Percentiles rank a stretch among this genome's conserved stretches.
Evolutionary conservation across 2,797 vertebrate species (phyloP).

Genomic region (Peromyscus aztecus): DNA sequence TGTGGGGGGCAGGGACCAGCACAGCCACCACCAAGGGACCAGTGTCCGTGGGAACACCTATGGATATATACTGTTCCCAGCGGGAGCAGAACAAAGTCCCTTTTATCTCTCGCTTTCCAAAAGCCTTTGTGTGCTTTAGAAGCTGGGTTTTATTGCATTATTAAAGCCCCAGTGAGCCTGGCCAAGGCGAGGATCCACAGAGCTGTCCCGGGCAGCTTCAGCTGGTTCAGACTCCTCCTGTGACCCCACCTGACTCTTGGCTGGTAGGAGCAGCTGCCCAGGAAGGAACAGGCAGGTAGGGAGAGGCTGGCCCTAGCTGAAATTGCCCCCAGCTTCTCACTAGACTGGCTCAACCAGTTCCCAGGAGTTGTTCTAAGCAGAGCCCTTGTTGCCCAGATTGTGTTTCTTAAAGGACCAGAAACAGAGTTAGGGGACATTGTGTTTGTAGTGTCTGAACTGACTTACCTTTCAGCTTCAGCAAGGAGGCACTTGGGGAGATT

Average conservation of each 20-base stretch:
- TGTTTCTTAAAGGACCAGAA: constrained; percentile 72
- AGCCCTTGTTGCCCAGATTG: constrained; percentile 74
- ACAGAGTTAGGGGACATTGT: background rate
- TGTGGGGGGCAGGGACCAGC: background rate
- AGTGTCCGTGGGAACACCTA: constrained; percentile 81
- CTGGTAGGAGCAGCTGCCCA: constrained; percentile 50
- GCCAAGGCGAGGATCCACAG: constrained; percentile 81
- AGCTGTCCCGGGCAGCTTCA: constrained; percentile 82
- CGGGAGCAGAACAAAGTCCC: constrained; percentile 77
- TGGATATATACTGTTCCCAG: constrained; percentile 36
- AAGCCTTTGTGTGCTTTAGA: constrained; percentile 77
- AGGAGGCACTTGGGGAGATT: background rate
- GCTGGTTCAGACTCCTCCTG: constrained; percentile 79
- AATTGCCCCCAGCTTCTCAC: constrained; percentile 73
- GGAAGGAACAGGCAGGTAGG: constrained; percentile 27
- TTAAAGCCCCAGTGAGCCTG: constrained; percentile 83
- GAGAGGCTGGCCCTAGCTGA: background rate
- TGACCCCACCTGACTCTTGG: constrained; percentile 84
- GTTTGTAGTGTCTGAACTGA: background rate
- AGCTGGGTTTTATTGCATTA: constrained; percentile 83
- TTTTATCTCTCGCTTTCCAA: constrained; percentile 82
- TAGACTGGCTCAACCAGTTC: constrained; percentile 79
- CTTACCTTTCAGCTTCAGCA: background rate
- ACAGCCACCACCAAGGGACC: constrained; percentile 72
- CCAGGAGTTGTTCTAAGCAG: constrained; percentile 69